Percentiles rank a stretch among this genome's conserved stretches.
Evolutionary conservation across 2,888 invertebrate genomes (phyloP).

Genomic region (Zaprionus lineosus): DNA sequence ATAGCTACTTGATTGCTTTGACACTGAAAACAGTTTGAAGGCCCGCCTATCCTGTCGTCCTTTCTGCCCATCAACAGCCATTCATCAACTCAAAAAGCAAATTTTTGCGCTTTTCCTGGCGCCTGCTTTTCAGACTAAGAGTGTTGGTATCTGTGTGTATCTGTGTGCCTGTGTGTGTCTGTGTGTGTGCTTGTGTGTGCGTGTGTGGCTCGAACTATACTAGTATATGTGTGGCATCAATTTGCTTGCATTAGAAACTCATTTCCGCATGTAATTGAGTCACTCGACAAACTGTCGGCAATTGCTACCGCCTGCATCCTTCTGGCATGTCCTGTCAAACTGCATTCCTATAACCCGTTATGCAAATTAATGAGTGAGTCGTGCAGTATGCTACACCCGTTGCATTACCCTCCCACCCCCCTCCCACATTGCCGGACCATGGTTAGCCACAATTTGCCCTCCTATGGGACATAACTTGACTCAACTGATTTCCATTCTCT

Average conservation of each 20-base stretch:
- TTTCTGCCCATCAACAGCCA: slow-evolving; percentile 57
- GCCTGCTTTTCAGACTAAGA: not conserved
- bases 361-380: slow-evolving; percentile 60
- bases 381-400: not conserved
- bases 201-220: too few relatives aligned
- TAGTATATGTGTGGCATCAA: slow-evolving; percentile 42
- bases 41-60: slow-evolving; percentile 24
- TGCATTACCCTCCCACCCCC: not conserved
- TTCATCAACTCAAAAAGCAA: slow-evolving; percentile 64
- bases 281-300: slow-evolving; percentile 52
- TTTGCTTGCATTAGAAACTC: slow-evolving; percentile 70
- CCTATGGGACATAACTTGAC: slow-evolving; percentile 15
- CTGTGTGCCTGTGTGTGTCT: not conserved
- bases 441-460: not conserved
- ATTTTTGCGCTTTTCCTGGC: slow-evolving; percentile 46
- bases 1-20: slow-evolving; percentile 57
- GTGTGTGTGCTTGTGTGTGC: slow-evolving; percentile 18
- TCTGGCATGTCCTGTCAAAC: too few relatives aligned
- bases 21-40: slow-evolving; percentile 28
- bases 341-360: slow-evolving; percentile 46
- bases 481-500: slow-evolving; percentile 42
- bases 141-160: slow-evolving; percentile 1
- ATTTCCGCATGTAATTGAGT: slow-evolving; percentile 73
- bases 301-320: not conserved
- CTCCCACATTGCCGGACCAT: not conserved